phyloP scores from a whole-genome alignment of 2,797 vertebrate genomes.

The Lepilemur ruficaudatus region DNA sequence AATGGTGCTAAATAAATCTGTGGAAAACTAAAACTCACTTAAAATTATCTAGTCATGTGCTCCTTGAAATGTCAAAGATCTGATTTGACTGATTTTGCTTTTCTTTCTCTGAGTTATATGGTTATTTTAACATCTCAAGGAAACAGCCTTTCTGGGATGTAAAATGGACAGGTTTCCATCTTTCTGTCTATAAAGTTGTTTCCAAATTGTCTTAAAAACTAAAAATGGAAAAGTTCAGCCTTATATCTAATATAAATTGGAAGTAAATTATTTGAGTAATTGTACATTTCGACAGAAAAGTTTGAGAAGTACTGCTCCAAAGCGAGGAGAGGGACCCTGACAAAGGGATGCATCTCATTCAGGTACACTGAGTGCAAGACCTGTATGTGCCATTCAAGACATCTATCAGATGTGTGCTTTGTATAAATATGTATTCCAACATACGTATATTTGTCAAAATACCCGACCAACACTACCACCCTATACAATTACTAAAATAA shows the following conservation, averaged over 20 bases:
- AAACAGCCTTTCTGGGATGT: conserved; percentile 28
- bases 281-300: not conserved
- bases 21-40: conserved; percentile 42
- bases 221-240: not conserved
- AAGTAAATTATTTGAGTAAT: conserved; percentile 21
- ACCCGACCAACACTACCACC: not conserved
- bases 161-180: not conserved
- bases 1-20: not conserved
- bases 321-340: not conserved
- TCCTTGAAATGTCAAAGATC: not conserved
- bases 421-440: not conserved
- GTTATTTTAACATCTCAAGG: not conserved
- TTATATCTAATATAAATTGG: not conserved
- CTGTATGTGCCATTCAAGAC: not conserved
- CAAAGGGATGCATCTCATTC: not conserved
- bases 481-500: too few relatives aligned
- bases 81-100: conserved; percentile 21
- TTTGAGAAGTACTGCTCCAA: not conserved
- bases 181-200: conserved; percentile 40
- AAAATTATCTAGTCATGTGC: not conserved
- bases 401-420: not conserved
- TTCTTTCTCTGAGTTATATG: conserved; percentile 8
- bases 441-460: not conserved
- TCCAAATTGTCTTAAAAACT: conserved; percentile 1
- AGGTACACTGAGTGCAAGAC: not conserved